Evolutionary conservation across 30 jellyfish, hydroid and myxozoan genomes (phyloP).

Genomic region (Aurelia aurita complex sp. Pacific): DNA sequence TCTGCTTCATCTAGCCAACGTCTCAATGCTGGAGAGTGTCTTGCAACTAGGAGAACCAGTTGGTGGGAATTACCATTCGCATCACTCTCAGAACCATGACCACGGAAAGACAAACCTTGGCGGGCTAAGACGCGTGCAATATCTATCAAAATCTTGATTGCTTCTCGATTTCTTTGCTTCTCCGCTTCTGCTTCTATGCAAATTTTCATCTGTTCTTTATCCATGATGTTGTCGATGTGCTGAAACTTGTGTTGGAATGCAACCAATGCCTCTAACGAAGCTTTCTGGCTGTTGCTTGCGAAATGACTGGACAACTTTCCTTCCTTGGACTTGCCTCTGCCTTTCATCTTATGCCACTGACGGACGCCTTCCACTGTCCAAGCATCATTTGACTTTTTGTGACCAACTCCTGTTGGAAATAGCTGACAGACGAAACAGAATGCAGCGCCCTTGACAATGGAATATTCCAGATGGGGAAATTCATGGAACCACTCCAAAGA

Average conservation of each 20-base stretch:
- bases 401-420: constrained; percentile 73
- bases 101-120: constrained; percentile 66
- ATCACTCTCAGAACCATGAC: constrained; percentile 60
- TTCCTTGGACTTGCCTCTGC: constrained; percentile 61
- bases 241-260: constrained; percentile 50
- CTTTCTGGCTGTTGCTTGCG: constrained; percentile 45
- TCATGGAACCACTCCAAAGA: constrained; percentile 56
- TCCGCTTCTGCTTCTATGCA: constrained; percentile 66
- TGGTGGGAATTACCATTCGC: constrained; percentile 69
- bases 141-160: constrained; percentile 63
- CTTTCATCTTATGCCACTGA: constrained; percentile 66
- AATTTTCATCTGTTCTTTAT: constrained; percentile 45
- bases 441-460: constrained; percentile 57
- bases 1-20: constrained; percentile 63
- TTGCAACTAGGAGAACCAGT: constrained; percentile 65
- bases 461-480: constrained; percentile 72
- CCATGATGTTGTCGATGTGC: constrained; percentile 58
- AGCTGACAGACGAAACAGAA: constrained; percentile 60
- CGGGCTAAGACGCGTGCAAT: constrained; percentile 69
- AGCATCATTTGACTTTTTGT: constrained; percentile 51
- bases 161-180: constrained; percentile 68
- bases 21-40: constrained; percentile 48
- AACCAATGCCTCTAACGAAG: constrained; percentile 61
- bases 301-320: constrained; percentile 53
- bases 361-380: constrained; percentile 69